Evolutionary conservation across 2,113 vertebrate genomes (phyloP).

Genomic region (Tichodroma muraria): DNA sequence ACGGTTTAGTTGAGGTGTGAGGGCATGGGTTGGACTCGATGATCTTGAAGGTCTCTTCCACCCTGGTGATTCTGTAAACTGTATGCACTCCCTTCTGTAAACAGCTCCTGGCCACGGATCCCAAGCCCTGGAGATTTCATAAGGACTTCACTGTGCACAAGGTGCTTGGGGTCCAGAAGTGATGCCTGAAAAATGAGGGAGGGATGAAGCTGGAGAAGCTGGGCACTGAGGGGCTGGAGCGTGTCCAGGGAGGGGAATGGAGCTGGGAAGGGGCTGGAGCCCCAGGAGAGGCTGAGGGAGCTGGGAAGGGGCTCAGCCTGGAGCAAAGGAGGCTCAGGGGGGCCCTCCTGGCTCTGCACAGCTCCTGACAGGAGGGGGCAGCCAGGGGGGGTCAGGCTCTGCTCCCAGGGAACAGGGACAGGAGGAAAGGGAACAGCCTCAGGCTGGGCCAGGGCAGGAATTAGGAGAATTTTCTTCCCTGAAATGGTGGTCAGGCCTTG

Average conservation of each 20-base stretch:
- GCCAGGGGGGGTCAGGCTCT: fast-evolving
- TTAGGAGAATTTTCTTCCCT: neutral
- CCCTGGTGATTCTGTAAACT: neutral
- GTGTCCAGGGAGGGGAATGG: neutral
- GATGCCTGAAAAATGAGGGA: neutral
- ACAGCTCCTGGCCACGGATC: neutral
- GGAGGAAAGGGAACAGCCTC: neutral
- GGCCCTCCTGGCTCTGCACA: neutral
- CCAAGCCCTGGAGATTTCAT: no score
- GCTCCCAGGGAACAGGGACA: neutral
- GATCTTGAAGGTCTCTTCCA: neutral
- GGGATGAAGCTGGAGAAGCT: neutral
- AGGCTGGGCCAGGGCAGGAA: neutral
- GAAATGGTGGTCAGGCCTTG: neutral
- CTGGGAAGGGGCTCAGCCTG: neutral
- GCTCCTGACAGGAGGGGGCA: neutral
- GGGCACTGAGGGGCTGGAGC: neutral
- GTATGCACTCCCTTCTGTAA: neutral
- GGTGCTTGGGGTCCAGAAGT: neutral
- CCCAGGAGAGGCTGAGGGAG: neutral
- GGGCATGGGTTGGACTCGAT: neutral
- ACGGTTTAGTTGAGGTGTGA: neutral
- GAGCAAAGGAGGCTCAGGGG: neutral
- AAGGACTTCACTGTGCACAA: fast-evolving
- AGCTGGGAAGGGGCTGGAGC: neutral